Base-by-base conservation (phyloP, 35 echinoderm and acorn worm species). In the Apostichopus japonicus region DNA sequence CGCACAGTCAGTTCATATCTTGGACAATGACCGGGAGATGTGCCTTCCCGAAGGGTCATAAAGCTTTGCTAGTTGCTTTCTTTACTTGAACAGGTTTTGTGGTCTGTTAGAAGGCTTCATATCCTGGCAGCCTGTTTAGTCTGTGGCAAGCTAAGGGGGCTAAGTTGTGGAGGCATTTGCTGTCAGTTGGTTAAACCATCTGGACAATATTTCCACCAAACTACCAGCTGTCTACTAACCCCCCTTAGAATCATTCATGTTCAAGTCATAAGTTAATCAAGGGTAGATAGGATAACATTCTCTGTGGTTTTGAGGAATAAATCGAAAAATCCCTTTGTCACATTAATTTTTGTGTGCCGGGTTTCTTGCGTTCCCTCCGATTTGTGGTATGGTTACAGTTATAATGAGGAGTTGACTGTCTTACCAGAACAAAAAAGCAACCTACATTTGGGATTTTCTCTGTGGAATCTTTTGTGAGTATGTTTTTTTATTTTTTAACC, bases 111-210 rank as follows among this genome's bases (percentile, higher is more conserved):
- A 84, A 23, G 56, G 81, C 55, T 55, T 19, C 53, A 84, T 84
- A 58, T 84, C 81, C 81, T 84, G 81, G 54, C 81, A 58, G 81
- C 54, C 81, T 57, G 54, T 84, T 84, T 55, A 84, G 54, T 84
- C 15, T 55, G 80, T 84, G 54, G 13, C 81, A 84, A 51, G 33
- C 54, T 84, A 58, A 84, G 33, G 55, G 54, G 81, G 54, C 54
- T 21, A 51, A 24, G 53, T 57, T 58, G 54, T 56, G 51, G 56
- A 84, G 81, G 81, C 81, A 84, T 11, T 7, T 75, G 15, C 71
- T 75, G 71, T 75, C 71, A 75, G 16, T 75, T n/a, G 17, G 71
- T 19, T 22, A 75, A 75, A 23, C n/a, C 71, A 75, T 75, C 71
- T 75, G 71, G 71, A 75, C 71, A 75, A 75, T 75, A 75, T 19